Percentiles rank a stretch among this genome's conserved stretches.
phyloP scores from a whole-genome alignment of 2,113 vertebrate species.

The Gopherus evgoodei region DNA sequence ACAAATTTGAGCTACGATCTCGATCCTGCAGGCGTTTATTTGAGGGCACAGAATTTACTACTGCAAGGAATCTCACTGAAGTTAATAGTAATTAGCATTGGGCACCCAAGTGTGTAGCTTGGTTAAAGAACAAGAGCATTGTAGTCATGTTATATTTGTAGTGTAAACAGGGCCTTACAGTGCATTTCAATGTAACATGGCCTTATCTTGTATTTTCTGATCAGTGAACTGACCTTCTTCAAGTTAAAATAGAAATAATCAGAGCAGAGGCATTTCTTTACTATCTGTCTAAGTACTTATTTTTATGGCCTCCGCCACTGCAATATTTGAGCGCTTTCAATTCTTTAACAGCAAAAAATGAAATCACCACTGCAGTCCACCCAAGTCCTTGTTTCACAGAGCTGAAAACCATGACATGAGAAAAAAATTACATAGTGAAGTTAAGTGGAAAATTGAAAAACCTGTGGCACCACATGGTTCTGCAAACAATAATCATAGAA shows the following conservation, averaged over 20 bases:
- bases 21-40: neutral
- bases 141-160: neutral
- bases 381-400: constrained; percentile 15
- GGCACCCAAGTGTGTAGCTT: neutral
- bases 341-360: neutral
- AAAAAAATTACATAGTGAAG: constrained; percentile 10
- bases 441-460: constrained; percentile 72
- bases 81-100: neutral
- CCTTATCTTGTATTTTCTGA: neutral
- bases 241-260: constrained; percentile 20
- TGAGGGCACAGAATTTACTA: neutral
- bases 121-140: neutral
- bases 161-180: fast-evolving
- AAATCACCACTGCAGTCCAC: neutral
- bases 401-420: constrained; percentile 44
- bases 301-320: neutral
- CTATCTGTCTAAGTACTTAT: neutral
- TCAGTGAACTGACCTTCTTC: neutral
- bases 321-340: neutral
- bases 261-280: neutral
- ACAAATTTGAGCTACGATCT: neutral
- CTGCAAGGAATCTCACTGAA: neutral
- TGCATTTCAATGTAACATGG: neutral
- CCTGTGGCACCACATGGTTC: constrained; percentile 49
- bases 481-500: constrained; percentile 44